Base-by-base conservation (phyloP, 2,888 invertebrate genomes). In the Philopedon plagiatum region DNA sequence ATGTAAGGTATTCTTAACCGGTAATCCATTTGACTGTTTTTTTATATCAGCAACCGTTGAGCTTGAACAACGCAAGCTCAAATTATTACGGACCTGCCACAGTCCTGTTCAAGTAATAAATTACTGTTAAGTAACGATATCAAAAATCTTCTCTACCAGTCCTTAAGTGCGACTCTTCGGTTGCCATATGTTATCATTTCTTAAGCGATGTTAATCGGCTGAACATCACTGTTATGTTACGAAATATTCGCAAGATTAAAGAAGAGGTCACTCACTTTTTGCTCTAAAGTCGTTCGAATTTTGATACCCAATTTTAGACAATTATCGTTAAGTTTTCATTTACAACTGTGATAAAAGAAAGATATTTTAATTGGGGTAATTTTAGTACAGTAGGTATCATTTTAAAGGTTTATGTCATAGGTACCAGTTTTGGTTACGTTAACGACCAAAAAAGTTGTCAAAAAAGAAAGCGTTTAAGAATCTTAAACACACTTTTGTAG, bases 121-220 rank as follows among this genome's bases (percentile, higher is more conserved):
- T 37, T 57, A 57, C 57, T 57, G 57, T 57, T 34, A 65, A 15
- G 23, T 11, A 65, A 37, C 18, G 23, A 18, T 41, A 65, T 34
- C 54, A 39, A 15, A 18, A 46, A 32, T 26, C 26, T 41, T 57
- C 65, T 29, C n/a, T 34, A 49, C 34, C 60, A 54, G 37, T 70
- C 46, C 64, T 63, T 41, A 64, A 64, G 58, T 19, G 23, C 63
- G 37, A 29, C 49, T 26, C 44, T 39, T 65, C 71, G 66, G 60
- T 71, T 66, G 57, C 71, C 71, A 71, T 66, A 49, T 71, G 71
- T 56, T 66, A 70, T 70, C 63, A 44, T 51, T 54, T 49, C 60
- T 41, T 54, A 11, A 18, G 57, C 49, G 37, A 60, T 64, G 41
- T 57, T 62, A 56, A 56, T 58, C 41, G 19, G 4, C 34, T 18